A percentile compares a stretch with the other conserved stretches of the same genome.
Conservation (phyloP, 2,113 vertebrate genomes). For the Python bivittatus region DNA sequence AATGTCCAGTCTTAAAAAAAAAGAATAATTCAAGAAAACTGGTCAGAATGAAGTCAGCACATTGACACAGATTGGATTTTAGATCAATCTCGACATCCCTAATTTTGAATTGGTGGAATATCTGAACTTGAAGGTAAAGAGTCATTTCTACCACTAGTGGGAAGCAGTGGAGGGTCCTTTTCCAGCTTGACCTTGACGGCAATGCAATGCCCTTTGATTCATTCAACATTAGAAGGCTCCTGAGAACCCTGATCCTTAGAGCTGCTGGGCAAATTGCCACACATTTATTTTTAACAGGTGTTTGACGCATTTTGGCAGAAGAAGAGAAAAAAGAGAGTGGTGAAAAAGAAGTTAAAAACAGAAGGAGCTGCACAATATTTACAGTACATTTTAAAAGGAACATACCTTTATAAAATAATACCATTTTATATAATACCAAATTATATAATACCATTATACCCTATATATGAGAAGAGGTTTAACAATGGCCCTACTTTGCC, state of each 20-base stretch:
- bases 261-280: not conserved
- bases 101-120: not conserved
- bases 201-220: not conserved
- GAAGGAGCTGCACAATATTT: not conserved
- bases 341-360: not conserved
- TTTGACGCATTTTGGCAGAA: not conserved
- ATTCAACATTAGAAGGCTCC: not conserved
- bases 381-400: not conserved
- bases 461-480: not conserved
- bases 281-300: not conserved
- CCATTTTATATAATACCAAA: too few species aligned
- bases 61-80: not conserved
- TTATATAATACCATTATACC: too few species aligned
- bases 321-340: not conserved
- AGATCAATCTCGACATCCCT: not conserved
- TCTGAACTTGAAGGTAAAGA: not conserved
- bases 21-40: not conserved
- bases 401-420: too few species aligned
- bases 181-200: conserved; percentile 4
- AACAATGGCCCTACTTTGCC: not conserved
- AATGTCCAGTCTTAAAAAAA: not conserved
- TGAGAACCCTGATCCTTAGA: not conserved
- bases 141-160: not conserved
- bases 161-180: conserved; percentile 1
- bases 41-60: not conserved